These are phyloP conservation scores for Drosophila gunungcola DNA, from an alignment of 1,140 invertebrate species.

Conservation along the genomic window DNA sequence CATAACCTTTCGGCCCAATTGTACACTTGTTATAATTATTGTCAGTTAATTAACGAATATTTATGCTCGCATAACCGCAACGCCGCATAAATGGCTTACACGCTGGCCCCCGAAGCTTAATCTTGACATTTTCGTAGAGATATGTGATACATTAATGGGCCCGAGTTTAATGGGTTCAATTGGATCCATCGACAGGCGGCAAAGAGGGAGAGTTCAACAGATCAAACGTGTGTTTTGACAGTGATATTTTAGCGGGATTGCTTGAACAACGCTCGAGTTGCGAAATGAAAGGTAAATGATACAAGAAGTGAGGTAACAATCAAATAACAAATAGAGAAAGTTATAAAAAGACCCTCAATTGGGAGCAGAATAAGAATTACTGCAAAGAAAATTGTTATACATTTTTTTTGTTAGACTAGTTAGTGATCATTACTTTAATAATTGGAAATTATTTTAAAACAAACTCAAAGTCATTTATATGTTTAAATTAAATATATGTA, in stretches of 20 bases:
- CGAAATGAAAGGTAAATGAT: conserved; percentile 6
- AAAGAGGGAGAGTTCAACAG: conserved; percentile 13
- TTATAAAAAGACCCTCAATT: not conserved
- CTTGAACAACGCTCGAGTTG: conserved; percentile 20
- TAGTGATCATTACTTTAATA: too few species aligned
- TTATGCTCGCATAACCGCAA: conserved; percentile 48
- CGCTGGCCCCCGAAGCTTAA: conserved; percentile 85
- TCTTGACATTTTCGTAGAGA: conserved; percentile 83
- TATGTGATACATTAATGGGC: conserved; percentile 17
- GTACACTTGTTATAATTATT: conserved; percentile 72
- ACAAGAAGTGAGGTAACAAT: conserved; percentile 1
- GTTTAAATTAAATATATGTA: too few species aligned
- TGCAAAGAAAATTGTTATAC: too few species aligned
- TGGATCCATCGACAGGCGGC: conserved; percentile 38
- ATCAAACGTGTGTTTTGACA: conserved; percentile 40
- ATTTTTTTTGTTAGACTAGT: too few species aligned
- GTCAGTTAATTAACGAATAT: conserved; percentile 65
- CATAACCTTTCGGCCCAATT: conserved; percentile 8
- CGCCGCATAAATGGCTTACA: conserved; percentile 71
- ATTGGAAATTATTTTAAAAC: too few species aligned
- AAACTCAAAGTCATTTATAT: too few species aligned
- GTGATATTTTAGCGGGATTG: conserved; percentile 27
- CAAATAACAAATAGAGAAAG: too few species aligned
- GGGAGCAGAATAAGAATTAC: not conserved
- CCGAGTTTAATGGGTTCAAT: conserved; percentile 37